A percentile compares a stretch with the other conserved stretches of the same genome.
These are phyloP conservation scores for Apomyelois bistriatella DNA, from an alignment of 2,888 invertebrate species.

Conservation along the genomic window DNA sequence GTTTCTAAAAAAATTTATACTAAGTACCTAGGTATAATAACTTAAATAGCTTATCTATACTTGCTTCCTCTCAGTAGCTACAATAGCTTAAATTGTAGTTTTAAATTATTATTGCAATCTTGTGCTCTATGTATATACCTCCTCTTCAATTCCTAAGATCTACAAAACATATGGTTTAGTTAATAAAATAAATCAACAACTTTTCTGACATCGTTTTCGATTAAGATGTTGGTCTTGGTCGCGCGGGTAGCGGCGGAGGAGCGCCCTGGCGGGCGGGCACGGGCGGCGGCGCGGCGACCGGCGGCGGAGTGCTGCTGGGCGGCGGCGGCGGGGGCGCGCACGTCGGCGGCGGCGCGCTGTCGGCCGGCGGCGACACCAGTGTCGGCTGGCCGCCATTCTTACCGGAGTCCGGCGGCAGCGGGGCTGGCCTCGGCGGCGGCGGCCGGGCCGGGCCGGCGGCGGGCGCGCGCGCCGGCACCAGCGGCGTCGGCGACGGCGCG, in stretches of 20 bases:
- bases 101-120: too few relatives aligned
- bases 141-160: too few relatives aligned
- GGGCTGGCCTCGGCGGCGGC: constrained; percentile 81
- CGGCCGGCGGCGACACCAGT: constrained; percentile 72
- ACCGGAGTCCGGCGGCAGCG: constrained; percentile 75
- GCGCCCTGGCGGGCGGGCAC: constrained; percentile 43
- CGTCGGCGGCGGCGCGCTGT: constrained; percentile 82
- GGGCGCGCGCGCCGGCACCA: constrained; percentile 66
- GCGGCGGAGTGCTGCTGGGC: constrained; percentile 53
- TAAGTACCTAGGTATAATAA: too few relatives aligned
- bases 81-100: too few relatives aligned
- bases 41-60: too few relatives aligned
- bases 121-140: too few relatives aligned
- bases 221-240: constrained; percentile 55
- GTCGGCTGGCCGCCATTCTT: constrained; percentile 52
- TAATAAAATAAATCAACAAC: background rate
- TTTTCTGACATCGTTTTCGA: background rate
- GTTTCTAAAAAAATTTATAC: too few relatives aligned
- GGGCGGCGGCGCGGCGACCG: constrained; percentile 58
- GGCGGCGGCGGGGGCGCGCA: constrained; percentile 81
- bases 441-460: constrained; percentile 74
- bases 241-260: constrained; percentile 62
- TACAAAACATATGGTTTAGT: background rate
- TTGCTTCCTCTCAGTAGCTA: too few relatives aligned
- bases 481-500: constrained; percentile 78